Evolutionary conservation across 2,888 invertebrate genomes (phyloP), one percentile per base, ranked within the genome.

Genomic region (Gnatocerus cornutus): DNA sequence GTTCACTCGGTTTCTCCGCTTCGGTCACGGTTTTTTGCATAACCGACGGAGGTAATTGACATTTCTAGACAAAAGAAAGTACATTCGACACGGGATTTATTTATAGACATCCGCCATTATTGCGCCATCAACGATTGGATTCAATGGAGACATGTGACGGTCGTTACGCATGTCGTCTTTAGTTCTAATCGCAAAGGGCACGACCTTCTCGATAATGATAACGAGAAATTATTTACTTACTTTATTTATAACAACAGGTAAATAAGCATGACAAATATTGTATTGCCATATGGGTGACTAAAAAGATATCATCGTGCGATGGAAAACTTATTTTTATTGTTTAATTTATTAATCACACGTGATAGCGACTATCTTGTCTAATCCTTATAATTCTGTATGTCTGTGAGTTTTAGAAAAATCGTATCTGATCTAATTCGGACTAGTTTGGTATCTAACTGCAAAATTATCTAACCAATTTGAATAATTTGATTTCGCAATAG

Each of bases 71-170:
- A 58, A 66, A 59, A 67, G 53, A 52, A 58, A 59, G 52, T 67
- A 9, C 48, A 65, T 56, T 65, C 43, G 48, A 46, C 45, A 48
- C 52, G 48, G 48, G 29, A 45, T 65, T 55, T 65, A 65, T 65
- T 65, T 56, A 65, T 56, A 64, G 64, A 64, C 56, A 46, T 63
- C 63, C 45, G 65, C 14, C 29, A 65, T 48, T 46, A 48, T 65
- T 65, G 56, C 56, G 56, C 46, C 37, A 56, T 7, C 56, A 55
- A 10, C 52, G 8, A 41, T 64, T 52, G 33, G 43, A 39, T 39
- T 62, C 37, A 62, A 55, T 29, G 29, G 10, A 41, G 29, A 50
- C 55, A 64, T 45, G 55, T 45, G 46, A 45, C 29, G 14, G 41
- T 43, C 45, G 56, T 61, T 68, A 61, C 67, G 67, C 59, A 53